Evolutionary conservation across 2,888 invertebrate genomes (phyloP).

Genomic region (Chirona hameri): DNA sequence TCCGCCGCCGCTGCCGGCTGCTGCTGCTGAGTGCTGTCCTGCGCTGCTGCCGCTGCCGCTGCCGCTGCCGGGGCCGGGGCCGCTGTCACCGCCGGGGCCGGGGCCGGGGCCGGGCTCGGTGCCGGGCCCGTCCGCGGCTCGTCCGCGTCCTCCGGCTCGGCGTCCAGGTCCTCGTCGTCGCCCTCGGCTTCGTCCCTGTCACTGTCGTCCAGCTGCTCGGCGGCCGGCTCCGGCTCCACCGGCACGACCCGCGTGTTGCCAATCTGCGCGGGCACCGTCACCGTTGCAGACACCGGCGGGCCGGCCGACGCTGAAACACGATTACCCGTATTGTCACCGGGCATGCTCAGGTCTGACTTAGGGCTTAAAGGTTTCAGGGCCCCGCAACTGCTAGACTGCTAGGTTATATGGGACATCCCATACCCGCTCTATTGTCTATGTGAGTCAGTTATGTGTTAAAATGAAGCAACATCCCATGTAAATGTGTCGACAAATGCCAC

Average conservation of each 20-base stretch:
- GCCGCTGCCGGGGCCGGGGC: neutral
- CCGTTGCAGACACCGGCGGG: conserved; percentile 26
- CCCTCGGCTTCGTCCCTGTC: conserved; percentile 77
- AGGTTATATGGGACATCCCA: no score
- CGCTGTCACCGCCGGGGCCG: no score
- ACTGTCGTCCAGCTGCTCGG: conserved; percentile 52
- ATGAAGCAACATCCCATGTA: no score
- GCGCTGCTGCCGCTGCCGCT: no score
- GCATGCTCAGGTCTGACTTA: no score
- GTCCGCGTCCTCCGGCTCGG: conserved; percentile 38
- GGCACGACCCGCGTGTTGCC: conserved; percentile 39
- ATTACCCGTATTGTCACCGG: no score
- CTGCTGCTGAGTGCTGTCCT: neutral
- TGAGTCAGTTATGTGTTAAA: no score
- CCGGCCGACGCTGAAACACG: neutral
- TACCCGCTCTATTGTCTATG: no score
- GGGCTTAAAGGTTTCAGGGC: no score
- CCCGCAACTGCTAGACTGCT: no score
- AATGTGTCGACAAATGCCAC: no score
- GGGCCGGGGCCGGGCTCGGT: no score
- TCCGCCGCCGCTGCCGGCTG: conserved; percentile 37
- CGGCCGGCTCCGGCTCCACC: conserved; percentile 28
- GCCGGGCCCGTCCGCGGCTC: neutral
- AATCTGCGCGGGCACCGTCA: conserved; percentile 36
- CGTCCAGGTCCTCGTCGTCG: conserved; percentile 65